A percentile compares a stretch with the other conserved stretches of the same genome.
phyloP scores from a whole-genome alignment of 2,888 invertebrate species.

The Phania funesta region DNA sequence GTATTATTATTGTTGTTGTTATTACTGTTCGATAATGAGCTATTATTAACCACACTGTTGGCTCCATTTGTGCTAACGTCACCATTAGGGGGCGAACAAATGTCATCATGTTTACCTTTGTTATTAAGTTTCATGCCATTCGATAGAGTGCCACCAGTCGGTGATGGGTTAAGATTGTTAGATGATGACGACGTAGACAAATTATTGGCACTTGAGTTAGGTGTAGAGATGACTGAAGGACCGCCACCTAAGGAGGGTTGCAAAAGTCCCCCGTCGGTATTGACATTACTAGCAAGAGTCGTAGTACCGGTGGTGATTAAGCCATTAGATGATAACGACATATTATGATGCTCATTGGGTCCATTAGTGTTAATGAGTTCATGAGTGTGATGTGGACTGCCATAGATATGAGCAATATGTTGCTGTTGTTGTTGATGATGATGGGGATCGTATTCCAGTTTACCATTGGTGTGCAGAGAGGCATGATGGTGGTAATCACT shows the following conservation, averaged over 20 bases:
- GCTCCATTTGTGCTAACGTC: constrained; percentile 52
- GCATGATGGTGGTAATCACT: constrained; percentile 73
- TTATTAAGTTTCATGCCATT: constrained; percentile 66
- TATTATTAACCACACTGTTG: constrained; percentile 31
- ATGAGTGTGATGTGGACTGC: constrained; percentile 74
- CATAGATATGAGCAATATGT: constrained; percentile 77
- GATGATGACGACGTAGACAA: constrained; percentile 41
- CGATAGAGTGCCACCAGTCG: constrained; percentile 47
- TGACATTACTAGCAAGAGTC: constrained; percentile 59
- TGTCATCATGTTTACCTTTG: constrained; percentile 64
- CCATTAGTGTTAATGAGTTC: constrained; percentile 66
- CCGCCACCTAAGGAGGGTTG: constrained; percentile 68
- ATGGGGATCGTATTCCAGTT: constrained; percentile 74
- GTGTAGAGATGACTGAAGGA: constrained; percentile 42
- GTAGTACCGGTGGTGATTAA: constrained; percentile 57
- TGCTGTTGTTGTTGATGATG: constrained; percentile 75
- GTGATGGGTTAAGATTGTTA: constrained; percentile 57
- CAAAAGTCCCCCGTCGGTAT: constrained; percentile 67
- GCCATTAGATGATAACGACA: constrained; percentile 65
- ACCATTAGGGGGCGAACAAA: constrained; percentile 56
- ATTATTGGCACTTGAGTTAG: constrained; percentile 52
- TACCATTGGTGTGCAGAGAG: constrained; percentile 71
- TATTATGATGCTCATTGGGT: constrained; percentile 59
- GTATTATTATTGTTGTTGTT: constrained; percentile 47
- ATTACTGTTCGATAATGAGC: constrained; percentile 57